Conservation (phyloP, 2,888 invertebrate species). For the Salticus scenicus region DNA sequence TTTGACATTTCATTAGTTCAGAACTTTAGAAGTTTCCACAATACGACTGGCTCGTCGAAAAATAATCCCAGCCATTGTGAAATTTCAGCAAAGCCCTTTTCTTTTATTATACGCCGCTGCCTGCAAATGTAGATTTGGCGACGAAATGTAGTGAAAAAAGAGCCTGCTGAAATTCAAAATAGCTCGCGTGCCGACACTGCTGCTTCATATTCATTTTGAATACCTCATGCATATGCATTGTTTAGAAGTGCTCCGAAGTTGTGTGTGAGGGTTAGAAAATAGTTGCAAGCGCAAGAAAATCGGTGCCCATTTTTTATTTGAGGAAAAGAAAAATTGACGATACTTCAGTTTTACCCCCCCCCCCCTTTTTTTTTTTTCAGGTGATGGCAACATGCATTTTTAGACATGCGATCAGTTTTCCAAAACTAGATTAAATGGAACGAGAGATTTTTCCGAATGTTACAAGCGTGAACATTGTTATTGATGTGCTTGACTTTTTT, state of each 20-base stretch:
- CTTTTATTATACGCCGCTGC: not conserved
- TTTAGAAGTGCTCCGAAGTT: not conserved
- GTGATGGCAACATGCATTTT: too few relatives aligned
- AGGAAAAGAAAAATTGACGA: too few relatives aligned
- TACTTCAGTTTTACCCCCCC: too few relatives aligned
- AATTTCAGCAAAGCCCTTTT: not conserved
- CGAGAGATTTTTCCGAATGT: too few relatives aligned
- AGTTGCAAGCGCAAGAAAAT: not conserved
- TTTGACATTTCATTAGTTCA: constrained; percentile 1
- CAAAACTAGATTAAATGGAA: too few relatives aligned
- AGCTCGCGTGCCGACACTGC: not conserved
- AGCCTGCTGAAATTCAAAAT: constrained; percentile 22
- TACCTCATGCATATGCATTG: constrained; percentile 28
- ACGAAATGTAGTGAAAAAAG: constrained; percentile 10
- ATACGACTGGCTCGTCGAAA: not conserved
- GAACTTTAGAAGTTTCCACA: not conserved
- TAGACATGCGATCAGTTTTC: too few relatives aligned
- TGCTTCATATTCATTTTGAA: constrained; percentile 18
- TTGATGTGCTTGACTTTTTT: too few relatives aligned
- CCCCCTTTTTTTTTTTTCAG: too few relatives aligned
- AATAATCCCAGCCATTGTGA: not conserved
- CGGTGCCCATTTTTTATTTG: too few relatives aligned
- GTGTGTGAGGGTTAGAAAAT: not conserved
- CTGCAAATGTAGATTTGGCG: constrained; percentile 1
- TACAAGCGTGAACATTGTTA: too few relatives aligned